Evolutionary conservation across 2,797 vertebrate genomes (phyloP), one percentile per base, ranked within the genome.

Genomic region (Acrossocheilus wenchowensis): DNA sequence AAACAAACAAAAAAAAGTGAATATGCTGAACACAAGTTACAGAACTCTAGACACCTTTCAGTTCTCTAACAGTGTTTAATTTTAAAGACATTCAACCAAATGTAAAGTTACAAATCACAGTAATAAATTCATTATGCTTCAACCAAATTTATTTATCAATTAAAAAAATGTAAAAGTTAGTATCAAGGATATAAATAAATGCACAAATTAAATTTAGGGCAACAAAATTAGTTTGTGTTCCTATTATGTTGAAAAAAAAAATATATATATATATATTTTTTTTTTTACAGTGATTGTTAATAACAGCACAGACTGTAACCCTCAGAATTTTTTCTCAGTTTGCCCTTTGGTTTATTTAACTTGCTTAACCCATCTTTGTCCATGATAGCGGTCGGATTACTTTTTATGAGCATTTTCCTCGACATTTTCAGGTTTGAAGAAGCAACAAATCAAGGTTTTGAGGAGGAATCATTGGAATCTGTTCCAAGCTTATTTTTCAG

Each of bases 321-420:
- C 48, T 30, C 57, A 50, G 41, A 57, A 36, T 48, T 66, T n/a
- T 48, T 45, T 64, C 83, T 88, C 81, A 77, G 21, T 77, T 85
- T 91, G 91, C 90, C 87, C 91, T 92, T 91, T 93, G 89, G 91
- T 91, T 91, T 93, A 90, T 93, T 93, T 90, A 93, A 92, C 91
- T 91, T 88, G 83, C 64, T 93, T 92, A 93, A 93, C 92, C 91
- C 91, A 78, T 91, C 68, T 90, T 82, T 88, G 78, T 57, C 89
- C 86, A 81, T 45, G 83, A 68, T 81, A 77, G 77, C 23, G 66
- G 82, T 54, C 68, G 23, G 26, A 84, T 62, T 48, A 19, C 39
- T n/a, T 69, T 79, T 62, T 72, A 60, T n/a, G 43, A 23, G n/a
- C 11, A 17, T 34, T 39, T 87, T 50, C 68, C 41, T 12, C 3